A percentile compares a stretch with the other conserved stretches of the same genome.
Evolutionary conservation across 2,888 invertebrate genomes (phyloP).

Genomic region (Microdon myrmicae): DNA sequence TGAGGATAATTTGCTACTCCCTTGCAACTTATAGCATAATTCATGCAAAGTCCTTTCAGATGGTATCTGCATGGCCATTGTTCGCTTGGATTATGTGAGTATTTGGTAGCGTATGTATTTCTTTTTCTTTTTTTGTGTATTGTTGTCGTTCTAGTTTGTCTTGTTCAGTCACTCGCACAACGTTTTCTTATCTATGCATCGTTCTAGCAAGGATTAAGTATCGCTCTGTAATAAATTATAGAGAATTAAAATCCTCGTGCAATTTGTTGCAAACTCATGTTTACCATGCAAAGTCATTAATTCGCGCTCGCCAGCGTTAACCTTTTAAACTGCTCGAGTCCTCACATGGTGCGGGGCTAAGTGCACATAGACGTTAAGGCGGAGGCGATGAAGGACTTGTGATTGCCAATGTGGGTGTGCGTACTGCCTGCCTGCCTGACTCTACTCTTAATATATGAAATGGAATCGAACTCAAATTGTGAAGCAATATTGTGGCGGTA

Average conservation of each 20-base stretch:
- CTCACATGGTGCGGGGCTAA: conserved; percentile 1
- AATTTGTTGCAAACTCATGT: conserved; percentile 49
- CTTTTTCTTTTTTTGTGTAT: not conserved
- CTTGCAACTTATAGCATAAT: conserved; percentile 46
- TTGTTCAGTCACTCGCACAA: too few relatives aligned
- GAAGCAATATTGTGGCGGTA: too few relatives aligned
- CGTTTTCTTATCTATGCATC: conserved; percentile 43
- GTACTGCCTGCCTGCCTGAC: too few relatives aligned
- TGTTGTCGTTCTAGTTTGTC: too few relatives aligned
- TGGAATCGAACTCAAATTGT: too few relatives aligned
- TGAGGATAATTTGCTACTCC: conserved; percentile 27
- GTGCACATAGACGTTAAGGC: too few relatives aligned
- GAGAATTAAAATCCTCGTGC: conserved; percentile 40
- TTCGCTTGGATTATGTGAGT: conserved; percentile 43
- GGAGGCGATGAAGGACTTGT: too few relatives aligned
- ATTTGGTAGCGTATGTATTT: conserved; percentile 27
- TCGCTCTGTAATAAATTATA: conserved; percentile 49
- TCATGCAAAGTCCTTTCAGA: conserved; percentile 50
- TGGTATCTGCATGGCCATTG: conserved; percentile 41
- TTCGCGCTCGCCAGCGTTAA: conserved; percentile 29
- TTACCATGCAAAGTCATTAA: conserved; percentile 49
- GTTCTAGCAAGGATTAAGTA: conserved; percentile 41
- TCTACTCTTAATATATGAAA: too few relatives aligned
- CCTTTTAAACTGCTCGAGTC: conserved; percentile 20
- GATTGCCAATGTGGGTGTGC: too few relatives aligned